Percentiles rank a stretch among this genome's conserved stretches.
These are phyloP conservation scores for Drosophila pseudoobscura DNA, from an alignment of 1,140 invertebrate genomes.

Conservation along the genomic window DNA sequence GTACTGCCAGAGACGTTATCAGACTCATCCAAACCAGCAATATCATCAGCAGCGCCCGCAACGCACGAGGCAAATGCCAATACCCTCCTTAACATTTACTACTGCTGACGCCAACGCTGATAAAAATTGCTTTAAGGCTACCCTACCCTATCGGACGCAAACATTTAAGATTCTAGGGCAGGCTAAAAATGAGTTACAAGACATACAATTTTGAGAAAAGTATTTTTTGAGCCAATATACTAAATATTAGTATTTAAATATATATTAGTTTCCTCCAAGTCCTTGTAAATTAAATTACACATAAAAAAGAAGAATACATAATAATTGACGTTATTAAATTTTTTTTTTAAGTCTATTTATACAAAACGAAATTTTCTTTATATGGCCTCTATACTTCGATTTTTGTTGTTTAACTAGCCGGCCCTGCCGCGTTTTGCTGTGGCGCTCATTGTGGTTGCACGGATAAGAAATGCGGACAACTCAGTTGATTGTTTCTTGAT, in stretches of 20 bases:
- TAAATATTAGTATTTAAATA: slow-evolving; percentile 6
- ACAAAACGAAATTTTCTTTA: too few relatives aligned
- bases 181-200: slow-evolving; percentile 87
- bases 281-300: background rate
- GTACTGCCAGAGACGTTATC: slow-evolving; percentile 40
- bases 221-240: background rate
- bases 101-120: slow-evolving; percentile 9
- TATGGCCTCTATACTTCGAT: too few relatives aligned
- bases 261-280: slow-evolving; percentile 15
- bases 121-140: slow-evolving; percentile 18
- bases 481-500: too few relatives aligned
- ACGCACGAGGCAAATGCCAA: slow-evolving; percentile 8
- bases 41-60: slow-evolving; percentile 27
- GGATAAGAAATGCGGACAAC: too few relatives aligned
- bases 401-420: too few relatives aligned
- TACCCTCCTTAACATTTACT: background rate
- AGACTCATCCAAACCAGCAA: slow-evolving; percentile 29
- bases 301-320: too few relatives aligned
- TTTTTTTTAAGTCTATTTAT: too few relatives aligned
- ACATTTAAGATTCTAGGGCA: slow-evolving; percentile 85
- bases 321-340: too few relatives aligned
- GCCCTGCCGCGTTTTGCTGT: too few relatives aligned
- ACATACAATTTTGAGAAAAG: slow-evolving; percentile 85
- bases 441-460: too few relatives aligned
- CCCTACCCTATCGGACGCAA: slow-evolving; percentile 65